A percentile compares a stretch with the other conserved stretches of the same genome.
These are phyloP conservation scores for Malthinus flaveolus DNA, from an alignment of 2,888 invertebrate genomes.

Conservation along the genomic window DNA sequence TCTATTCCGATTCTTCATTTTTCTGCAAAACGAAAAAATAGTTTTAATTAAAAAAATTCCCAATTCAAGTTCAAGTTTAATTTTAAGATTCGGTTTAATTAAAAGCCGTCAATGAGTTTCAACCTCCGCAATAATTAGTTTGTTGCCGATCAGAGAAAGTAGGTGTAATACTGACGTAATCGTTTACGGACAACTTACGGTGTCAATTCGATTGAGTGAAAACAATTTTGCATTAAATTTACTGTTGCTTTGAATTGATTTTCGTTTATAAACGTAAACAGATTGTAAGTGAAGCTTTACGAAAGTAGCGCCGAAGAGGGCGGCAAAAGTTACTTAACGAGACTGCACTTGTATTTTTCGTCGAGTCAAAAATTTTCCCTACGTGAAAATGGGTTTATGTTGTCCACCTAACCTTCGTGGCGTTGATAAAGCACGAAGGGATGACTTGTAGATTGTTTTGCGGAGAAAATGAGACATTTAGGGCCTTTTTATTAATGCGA, in stretches of 20 bases:
- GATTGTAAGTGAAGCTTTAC: too few relatives aligned
- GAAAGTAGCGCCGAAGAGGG: too few relatives aligned
- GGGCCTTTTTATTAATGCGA: too few relatives aligned
- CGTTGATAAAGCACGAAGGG: too few relatives aligned
- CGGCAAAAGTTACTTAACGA: too few relatives aligned
- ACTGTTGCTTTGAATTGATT: not conserved
- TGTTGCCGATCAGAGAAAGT: slow-evolving; percentile 35
- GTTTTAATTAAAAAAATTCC: slow-evolving; percentile 12
- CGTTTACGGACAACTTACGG: slow-evolving; percentile 16
- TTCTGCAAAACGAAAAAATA: slow-evolving; percentile 39
- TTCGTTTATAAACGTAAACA: too few relatives aligned
- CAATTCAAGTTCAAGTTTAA: slow-evolving; percentile 12
- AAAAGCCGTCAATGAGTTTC: slow-evolving; percentile 26
- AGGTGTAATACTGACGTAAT: slow-evolving; percentile 40
- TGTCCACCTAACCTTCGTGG: too few relatives aligned
- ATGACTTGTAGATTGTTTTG: too few relatives aligned
- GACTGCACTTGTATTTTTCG: too few relatives aligned
- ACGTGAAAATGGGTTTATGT: too few relatives aligned
- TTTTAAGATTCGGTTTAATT: slow-evolving; percentile 21
- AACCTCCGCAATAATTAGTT: slow-evolving; percentile 27
- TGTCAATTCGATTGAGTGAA: slow-evolving; percentile 16
- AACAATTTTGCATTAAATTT: slow-evolving; percentile 25
- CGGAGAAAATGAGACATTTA: too few relatives aligned
- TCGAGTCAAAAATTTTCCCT: too few relatives aligned
- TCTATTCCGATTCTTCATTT: slow-evolving; percentile 45